Percentiles rank a stretch among this genome's conserved stretches.
phyloP scores from a whole-genome alignment of 2,797 vertebrate genomes.

The Phataginus tricuspis region DNA sequence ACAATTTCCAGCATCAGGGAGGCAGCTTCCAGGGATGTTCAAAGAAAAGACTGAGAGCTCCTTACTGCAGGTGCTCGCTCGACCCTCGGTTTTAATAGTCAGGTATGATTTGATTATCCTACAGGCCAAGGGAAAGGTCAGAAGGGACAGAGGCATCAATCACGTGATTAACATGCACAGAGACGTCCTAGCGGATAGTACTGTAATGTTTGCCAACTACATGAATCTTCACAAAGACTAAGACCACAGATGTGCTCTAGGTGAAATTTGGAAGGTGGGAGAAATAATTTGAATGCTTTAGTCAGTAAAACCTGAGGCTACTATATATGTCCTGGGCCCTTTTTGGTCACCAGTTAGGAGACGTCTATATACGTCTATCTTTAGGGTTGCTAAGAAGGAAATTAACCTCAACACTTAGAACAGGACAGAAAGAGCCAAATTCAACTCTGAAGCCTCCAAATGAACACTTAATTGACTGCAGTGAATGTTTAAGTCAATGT shows the following conservation, averaged over 20 bases:
- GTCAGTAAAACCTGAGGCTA: background rate
- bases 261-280: background rate
- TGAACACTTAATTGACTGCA: background rate
- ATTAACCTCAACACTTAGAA: background rate
- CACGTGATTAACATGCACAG: background rate
- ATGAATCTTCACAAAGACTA: background rate
- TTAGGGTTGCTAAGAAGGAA: background rate
- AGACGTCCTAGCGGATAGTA: background rate
- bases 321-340: background rate
- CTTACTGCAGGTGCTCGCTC: background rate
- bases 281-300: background rate
- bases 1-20: background rate
- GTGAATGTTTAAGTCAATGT: background rate
- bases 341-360: background rate
- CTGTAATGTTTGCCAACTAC: background rate
- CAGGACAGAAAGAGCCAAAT: background rate
- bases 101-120: background rate
- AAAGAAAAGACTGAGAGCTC: background rate
- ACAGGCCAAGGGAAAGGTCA: background rate
- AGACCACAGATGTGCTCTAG: background rate
- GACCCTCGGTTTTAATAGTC: background rate
- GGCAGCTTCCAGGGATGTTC: background rate
- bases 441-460: background rate
- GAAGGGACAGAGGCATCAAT: background rate
- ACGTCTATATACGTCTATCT: background rate